Evolutionary conservation across 2,888 invertebrate genomes (phyloP).

Genomic region (Ectobius pallidus): DNA sequence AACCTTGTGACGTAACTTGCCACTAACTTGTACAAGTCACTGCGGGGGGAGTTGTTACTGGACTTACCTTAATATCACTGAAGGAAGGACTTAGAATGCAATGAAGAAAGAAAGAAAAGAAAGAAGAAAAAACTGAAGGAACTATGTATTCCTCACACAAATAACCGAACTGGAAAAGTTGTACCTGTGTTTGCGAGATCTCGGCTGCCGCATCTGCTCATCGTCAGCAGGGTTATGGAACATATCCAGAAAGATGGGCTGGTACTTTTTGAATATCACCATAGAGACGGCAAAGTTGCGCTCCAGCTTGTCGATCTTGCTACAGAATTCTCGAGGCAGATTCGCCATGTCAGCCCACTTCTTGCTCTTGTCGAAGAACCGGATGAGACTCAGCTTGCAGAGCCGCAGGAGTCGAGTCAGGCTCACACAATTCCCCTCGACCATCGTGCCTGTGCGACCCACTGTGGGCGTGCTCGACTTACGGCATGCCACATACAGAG

Average conservation of each 20-base stretch:
- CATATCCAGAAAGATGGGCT: conserved; percentile 85
- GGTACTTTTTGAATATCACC: conserved; percentile 91
- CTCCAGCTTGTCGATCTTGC: conserved; percentile 83
- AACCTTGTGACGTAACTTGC: too few relatives aligned
- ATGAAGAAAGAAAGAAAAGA: too few relatives aligned
- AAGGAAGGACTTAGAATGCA: too few relatives aligned
- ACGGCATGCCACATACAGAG: conserved; percentile 88
- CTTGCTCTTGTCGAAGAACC: conserved; percentile 94
- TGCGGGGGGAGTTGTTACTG: too few relatives aligned
- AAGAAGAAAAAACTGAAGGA: too few relatives aligned
- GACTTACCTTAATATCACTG: too few relatives aligned
- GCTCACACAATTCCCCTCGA: conserved; percentile 91
- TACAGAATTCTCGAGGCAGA: conserved; percentile 80
- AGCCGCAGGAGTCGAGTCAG: conserved; percentile 86
- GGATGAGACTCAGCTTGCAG: conserved; percentile 88
- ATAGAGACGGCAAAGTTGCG: conserved; percentile 92
- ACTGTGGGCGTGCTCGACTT: conserved; percentile 82
- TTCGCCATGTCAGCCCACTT: conserved; percentile 96
- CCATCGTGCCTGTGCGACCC: conserved; percentile 68
- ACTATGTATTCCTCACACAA: too few relatives aligned
- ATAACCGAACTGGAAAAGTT: too few relatives aligned
- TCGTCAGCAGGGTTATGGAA: conserved; percentile 75
- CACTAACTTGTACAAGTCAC: too few relatives aligned
- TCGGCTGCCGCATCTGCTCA: conserved; percentile 59
- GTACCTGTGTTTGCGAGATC: conserved; percentile 68